A percentile compares a stretch with the other conserved stretches of the same genome.
These are phyloP conservation scores for Parazoanthus swiftii DNA, from an alignment of 92 coral and sea anemone species.

Conservation along the genomic window DNA sequence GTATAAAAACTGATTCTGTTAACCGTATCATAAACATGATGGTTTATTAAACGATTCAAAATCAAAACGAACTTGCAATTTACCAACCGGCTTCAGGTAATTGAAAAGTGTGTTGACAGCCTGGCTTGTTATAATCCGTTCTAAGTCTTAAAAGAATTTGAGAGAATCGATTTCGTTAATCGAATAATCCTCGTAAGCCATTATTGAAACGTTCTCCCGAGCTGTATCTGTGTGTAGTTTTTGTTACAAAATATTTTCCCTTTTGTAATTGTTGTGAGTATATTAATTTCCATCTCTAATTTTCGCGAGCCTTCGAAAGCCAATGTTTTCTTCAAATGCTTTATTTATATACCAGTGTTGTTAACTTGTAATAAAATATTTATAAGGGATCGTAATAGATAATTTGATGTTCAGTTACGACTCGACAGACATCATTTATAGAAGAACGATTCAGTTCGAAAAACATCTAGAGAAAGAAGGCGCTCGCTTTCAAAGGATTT, in stretches of 20 bases:
- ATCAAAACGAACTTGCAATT: not conserved
- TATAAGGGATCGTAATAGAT: not conserved
- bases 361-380: not conserved
- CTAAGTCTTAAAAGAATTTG: slow-evolving; percentile 8
- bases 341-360: no score
- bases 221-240: not conserved
- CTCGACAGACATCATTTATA: not conserved
- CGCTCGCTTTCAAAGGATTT: no score
- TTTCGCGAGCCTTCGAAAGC: not conserved
- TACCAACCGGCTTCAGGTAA: not conserved
- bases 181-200: not conserved
- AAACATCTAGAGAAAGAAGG: no score
- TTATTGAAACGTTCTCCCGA: not conserved
- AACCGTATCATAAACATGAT: not conserved
- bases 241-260: no score
- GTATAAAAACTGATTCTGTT: not conserved
- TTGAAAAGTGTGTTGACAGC: not conserved
- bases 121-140: not conserved
- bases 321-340: no score
- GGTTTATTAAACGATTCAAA: not conserved
- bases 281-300: no score
- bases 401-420: not conserved
- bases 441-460: no score
- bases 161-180: not conserved
- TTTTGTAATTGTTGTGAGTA: no score